phyloP scores from a whole-genome alignment of 2,888 invertebrate species.

The Augiades crinisus region DNA sequence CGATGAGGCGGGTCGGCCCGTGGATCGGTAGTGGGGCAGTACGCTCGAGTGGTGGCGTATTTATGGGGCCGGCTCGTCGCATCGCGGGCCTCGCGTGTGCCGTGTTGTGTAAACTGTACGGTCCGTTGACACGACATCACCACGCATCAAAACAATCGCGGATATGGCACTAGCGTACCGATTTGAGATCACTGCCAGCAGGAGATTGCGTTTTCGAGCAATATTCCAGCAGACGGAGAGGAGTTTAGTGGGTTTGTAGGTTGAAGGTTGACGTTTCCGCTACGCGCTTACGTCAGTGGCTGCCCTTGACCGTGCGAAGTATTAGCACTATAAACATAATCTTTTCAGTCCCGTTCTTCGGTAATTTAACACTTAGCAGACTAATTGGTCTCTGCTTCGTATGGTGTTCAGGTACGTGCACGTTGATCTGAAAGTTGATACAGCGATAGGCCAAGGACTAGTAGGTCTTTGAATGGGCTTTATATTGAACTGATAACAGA shows the following conservation, averaged over 20 bases:
- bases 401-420: not conserved
- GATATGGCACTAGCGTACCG: slow-evolving; percentile 21
- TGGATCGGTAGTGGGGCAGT: slow-evolving; percentile 41
- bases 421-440: slow-evolving; percentile 7
- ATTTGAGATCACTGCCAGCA: slow-evolving; percentile 18
- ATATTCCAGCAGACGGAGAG: not conserved
- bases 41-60: slow-evolving; percentile 41
- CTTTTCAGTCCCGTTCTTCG: slow-evolving; percentile 39
- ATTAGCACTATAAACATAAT: slow-evolving; percentile 50
- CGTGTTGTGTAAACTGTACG: slow-evolving; percentile 44
- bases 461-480: slow-evolving; percentile 54
- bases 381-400: slow-evolving; percentile 25
- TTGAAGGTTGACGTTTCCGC: slow-evolving; percentile 33
- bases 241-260: slow-evolving; percentile 16
- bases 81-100: slow-evolving; percentile 39
- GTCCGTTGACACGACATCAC: slow-evolving; percentile 40
- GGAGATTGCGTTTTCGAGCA: not conserved
- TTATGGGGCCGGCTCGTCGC: slow-evolving; percentile 39
- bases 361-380: slow-evolving; percentile 30
- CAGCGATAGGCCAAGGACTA: slow-evolving; percentile 34
- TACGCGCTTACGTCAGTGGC: slow-evolving; percentile 56
- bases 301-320: slow-evolving; percentile 68
- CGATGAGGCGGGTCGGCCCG: slow-evolving; percentile 40
- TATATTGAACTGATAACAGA: slow-evolving; percentile 74
- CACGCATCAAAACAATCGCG: slow-evolving; percentile 61